Percentiles rank a stretch among this genome's conserved stretches.
These are phyloP conservation scores for Protophormia terraenovae DNA, from an alignment of 2,888 invertebrate species.

Conservation along the genomic window DNA sequence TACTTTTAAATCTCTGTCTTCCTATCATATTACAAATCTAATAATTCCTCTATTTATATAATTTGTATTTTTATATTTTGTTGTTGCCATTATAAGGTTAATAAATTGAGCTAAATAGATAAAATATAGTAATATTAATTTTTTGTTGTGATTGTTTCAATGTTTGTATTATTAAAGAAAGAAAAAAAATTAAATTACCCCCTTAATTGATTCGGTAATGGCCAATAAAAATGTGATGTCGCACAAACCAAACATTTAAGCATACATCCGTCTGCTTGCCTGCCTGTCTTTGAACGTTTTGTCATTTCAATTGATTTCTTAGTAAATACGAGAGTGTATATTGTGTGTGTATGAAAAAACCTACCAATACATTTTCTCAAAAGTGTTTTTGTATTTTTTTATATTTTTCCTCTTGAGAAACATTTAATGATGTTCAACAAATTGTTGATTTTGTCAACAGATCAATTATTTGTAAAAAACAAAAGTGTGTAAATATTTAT, in stretches of 20 bases:
- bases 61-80: neutral
- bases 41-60: neutral
- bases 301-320: neutral
- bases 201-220: constrained; percentile 36
- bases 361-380: no score
- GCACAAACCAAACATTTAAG: neutral
- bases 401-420: neutral
- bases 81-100: neutral
- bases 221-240: constrained; percentile 12
- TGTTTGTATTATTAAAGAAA: constrained; percentile 17
- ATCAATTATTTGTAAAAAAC: constrained; percentile 58
- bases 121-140: constrained; percentile 12
- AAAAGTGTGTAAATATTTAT: constrained; percentile 55
- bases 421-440: constrained; percentile 47
- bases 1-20: neutral
- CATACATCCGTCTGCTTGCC: neutral
- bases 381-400: neutral
- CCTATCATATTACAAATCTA: neutral
- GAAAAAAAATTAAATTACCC: constrained; percentile 34
- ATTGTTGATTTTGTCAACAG: constrained; percentile 51
- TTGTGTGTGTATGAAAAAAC: neutral
- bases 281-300: neutral
- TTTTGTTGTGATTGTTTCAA: constrained; percentile 19
- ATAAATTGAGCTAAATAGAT: neutral
- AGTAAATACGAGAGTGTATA: neutral